phyloP scores from a whole-genome alignment of 2,797 vertebrate genomes.

The Rhyacichthys aspro region DNA sequence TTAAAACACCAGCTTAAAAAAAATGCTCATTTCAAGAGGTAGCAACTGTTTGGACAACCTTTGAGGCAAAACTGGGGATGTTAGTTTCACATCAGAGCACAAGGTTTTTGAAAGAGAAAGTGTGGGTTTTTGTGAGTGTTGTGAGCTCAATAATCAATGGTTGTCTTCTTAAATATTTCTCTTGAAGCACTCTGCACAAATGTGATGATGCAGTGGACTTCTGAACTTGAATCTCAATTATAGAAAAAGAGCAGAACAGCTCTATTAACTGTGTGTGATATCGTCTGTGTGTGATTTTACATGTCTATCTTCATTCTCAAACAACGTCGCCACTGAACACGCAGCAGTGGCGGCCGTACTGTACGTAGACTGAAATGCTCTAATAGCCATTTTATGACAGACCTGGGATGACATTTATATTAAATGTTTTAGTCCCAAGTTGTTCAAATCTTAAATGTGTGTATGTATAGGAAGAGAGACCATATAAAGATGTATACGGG shows the following conservation, averaged over 20 bases:
- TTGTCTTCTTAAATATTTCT: constrained; percentile 51
- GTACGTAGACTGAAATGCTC: constrained; percentile 50
- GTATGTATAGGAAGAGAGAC: constrained; percentile 61
- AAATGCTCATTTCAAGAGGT: constrained; percentile 21
- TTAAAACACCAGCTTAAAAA: constrained; percentile 59
- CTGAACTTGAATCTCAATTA: constrained; percentile 48
- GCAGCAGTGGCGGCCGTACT: constrained; percentile 45
- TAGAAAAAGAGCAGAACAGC: constrained; percentile 52
- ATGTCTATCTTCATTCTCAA: constrained; percentile 49
- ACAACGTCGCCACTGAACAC: constrained; percentile 24
- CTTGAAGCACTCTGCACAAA: constrained; percentile 31
- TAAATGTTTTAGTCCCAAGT: constrained; percentile 74
- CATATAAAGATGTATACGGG: constrained; percentile 45
- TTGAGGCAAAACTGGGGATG: constrained; percentile 1
- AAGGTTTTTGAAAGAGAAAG: constrained; percentile 56
- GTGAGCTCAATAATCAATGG: constrained; percentile 49
- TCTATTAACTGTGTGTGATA: constrained; percentile 60
- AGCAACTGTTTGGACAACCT: constrained; percentile 13
- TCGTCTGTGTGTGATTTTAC: constrained; percentile 62
- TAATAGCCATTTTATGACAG: constrained; percentile 65
- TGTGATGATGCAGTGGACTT: constrained; percentile 35
- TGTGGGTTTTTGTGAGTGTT: constrained; percentile 18
- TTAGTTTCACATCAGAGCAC: constrained; percentile 42
- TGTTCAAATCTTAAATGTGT: constrained; percentile 65
- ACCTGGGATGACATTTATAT: constrained; percentile 79